A percentile compares a stretch with the other conserved stretches of the same genome.
These are phyloP conservation scores for Thymallus thymallus DNA, from an alignment of 2,113 vertebrate species.

Conservation along the genomic window DNA sequence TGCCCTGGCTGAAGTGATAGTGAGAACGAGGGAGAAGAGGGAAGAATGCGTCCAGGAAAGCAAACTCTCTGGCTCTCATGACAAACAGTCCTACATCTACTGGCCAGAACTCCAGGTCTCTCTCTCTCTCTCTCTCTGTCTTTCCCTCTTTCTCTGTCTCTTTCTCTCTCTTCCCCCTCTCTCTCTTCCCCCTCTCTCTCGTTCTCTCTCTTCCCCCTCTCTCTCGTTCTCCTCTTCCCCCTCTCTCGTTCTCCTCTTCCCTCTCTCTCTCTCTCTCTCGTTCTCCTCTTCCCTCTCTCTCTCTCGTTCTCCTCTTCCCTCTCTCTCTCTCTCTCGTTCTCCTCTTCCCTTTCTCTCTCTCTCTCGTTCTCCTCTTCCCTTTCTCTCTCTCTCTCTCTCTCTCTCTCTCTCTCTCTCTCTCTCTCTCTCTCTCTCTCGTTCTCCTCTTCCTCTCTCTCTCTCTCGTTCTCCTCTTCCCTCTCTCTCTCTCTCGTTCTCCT, in stretches of 20 bases:
- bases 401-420: too few relatives aligned
- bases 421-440: too few relatives aligned
- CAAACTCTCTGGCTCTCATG: not conserved
- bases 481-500: too few relatives aligned
- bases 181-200: not conserved
- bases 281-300: conserved; percentile 5
- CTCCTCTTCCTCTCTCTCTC: too few relatives aligned
- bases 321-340: conserved; percentile 2
- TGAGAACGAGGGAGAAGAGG: not conserved
- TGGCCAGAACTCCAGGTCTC: not conserved
- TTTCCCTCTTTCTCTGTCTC: not conserved
- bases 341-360: not conserved
- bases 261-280: not conserved
- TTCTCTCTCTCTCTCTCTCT: too few relatives aligned
- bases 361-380: too few relatives aligned
- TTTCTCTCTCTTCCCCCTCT: not conserved
- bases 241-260: not conserved
- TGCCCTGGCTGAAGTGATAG: not conserved
- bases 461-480: too few relatives aligned
- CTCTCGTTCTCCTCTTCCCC: not conserved
- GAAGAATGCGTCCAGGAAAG: not conserved
- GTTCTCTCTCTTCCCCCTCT: not conserved
- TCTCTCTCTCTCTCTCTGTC: not conserved
- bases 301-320: not conserved
- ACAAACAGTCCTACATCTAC: not conserved